These are phyloP conservation scores for Geodia barretti DNA, from an alignment of 37 sponge, comb jelly and placozoan genomes.

Conservation along the genomic window DNA sequence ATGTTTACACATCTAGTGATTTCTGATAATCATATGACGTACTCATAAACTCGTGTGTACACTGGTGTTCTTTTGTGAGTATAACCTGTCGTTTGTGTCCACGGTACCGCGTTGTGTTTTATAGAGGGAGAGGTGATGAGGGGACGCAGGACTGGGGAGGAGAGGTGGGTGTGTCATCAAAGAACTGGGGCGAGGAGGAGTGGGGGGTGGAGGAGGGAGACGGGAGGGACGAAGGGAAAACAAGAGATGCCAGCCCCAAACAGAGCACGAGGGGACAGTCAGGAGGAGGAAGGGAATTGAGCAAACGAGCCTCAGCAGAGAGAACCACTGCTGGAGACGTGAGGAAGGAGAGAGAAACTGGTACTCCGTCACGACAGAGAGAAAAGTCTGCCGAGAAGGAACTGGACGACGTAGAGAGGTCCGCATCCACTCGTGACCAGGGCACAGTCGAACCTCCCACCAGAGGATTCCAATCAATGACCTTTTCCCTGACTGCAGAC, in stretches of 20 bases:
- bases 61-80: too few relatives aligned
- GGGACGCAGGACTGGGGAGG: too few relatives aligned
- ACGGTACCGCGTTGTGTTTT: too few relatives aligned
- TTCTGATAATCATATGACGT: too few relatives aligned
- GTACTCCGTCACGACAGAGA: not conserved
- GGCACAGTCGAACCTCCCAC: not conserved
- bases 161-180: too few relatives aligned
- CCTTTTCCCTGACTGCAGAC: not conserved
- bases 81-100: too few relatives aligned
- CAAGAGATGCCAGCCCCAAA: not conserved
- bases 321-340: not conserved
- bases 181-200: too few relatives aligned
- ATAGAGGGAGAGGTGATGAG: not conserved
- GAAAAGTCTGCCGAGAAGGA: not conserved
- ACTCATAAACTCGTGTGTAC: too few relatives aligned
- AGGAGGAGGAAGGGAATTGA: not conserved
- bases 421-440: not conserved
- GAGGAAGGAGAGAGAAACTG: not conserved
- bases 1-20: too few relatives aligned
- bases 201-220: not conserved
- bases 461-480: not conserved
- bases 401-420: not conserved
- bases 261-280: not conserved
- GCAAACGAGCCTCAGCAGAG: not conserved
- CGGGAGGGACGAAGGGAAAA: not conserved